A percentile compares a stretch with the other conserved stretches of the same genome.
These are phyloP conservation scores for Trichopoda pennipes DNA, from an alignment of 2,888 invertebrate genomes.

Conservation along the genomic window DNA sequence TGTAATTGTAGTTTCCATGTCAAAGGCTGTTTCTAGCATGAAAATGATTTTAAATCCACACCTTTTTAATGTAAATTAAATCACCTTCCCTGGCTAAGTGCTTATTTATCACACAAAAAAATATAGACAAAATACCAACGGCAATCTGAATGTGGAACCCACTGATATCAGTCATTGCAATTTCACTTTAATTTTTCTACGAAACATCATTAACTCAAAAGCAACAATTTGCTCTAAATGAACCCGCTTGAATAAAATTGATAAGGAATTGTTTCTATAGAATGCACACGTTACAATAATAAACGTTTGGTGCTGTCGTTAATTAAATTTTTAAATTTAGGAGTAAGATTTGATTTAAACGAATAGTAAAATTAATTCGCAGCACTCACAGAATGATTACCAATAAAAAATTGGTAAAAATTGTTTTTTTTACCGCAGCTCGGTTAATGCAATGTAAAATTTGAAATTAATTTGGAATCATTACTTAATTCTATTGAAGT, in stretches of 20 bases:
- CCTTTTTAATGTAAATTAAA: too few relatives aligned
- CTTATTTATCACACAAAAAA: not conserved
- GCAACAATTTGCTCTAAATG: conserved; percentile 26
- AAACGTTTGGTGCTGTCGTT: conserved; percentile 19
- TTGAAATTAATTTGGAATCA: too few relatives aligned
- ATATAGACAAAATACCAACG: not conserved
- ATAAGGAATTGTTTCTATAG: conserved; percentile 49
- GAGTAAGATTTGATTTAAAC: not conserved
- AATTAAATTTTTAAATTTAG: conserved; percentile 4
- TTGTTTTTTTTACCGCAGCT: too few relatives aligned
- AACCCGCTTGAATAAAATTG: conserved; percentile 17
- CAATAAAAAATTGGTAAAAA: too few relatives aligned
- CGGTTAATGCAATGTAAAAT: too few relatives aligned
- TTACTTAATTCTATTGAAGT: too few relatives aligned
- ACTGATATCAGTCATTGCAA: conserved; percentile 54
- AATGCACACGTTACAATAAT: not conserved
- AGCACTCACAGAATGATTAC: not conserved
- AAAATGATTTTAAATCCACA: too few relatives aligned
- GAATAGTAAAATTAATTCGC: too few relatives aligned
- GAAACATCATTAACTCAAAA: conserved; percentile 12
- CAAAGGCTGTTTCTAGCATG: too few relatives aligned
- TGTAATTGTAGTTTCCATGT: too few relatives aligned
- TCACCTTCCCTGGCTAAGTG: conserved; percentile 6
- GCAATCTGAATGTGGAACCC: not conserved
- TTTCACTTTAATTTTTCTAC: conserved; percentile 31